phyloP scores from a whole-genome alignment of 2,888 invertebrate genomes.

The Hedychridium roseum region DNA sequence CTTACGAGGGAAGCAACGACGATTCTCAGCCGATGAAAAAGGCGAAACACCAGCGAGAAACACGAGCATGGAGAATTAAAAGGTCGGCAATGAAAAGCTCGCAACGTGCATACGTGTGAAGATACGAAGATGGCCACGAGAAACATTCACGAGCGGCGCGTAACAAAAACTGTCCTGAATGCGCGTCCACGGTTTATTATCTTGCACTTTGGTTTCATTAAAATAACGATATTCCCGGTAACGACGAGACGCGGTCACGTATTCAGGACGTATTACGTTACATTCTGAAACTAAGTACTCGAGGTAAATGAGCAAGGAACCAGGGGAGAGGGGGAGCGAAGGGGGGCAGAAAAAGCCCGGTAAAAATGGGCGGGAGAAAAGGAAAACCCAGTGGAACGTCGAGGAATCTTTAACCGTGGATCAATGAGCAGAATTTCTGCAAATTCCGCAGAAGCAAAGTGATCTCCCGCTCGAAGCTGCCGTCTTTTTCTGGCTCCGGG shows the following conservation, averaged over 20 bases:
- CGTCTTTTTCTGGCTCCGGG: neutral
- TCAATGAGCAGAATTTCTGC: constrained; percentile 42
- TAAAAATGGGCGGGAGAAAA: neutral
- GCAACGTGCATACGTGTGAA: neutral
- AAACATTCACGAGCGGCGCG: neutral
- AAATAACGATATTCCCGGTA: no score
- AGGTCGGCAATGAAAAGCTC: neutral
- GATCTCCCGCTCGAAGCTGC: constrained; percentile 12
- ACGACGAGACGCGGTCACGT: no score
- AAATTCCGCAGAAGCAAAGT: constrained; percentile 28
- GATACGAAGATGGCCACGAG: neutral
- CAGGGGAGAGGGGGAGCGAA: neutral
- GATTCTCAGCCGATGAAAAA: no score
- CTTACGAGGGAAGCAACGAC: no score
- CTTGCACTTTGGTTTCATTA: no score
- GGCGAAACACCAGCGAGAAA: neutral
- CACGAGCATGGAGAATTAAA: neutral
- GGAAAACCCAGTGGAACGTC: constrained; percentile 4
- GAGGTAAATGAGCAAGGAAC: neutral
- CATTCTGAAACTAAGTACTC: neutral
- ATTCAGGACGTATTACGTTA: no score
- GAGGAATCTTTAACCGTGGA: constrained; percentile 20
- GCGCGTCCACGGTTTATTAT: no score
- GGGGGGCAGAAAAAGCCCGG: neutral
- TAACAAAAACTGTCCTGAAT: no score